Conservation (phyloP, 2,797 vertebrate species). For the Poeciliopsis turneri region DNA sequence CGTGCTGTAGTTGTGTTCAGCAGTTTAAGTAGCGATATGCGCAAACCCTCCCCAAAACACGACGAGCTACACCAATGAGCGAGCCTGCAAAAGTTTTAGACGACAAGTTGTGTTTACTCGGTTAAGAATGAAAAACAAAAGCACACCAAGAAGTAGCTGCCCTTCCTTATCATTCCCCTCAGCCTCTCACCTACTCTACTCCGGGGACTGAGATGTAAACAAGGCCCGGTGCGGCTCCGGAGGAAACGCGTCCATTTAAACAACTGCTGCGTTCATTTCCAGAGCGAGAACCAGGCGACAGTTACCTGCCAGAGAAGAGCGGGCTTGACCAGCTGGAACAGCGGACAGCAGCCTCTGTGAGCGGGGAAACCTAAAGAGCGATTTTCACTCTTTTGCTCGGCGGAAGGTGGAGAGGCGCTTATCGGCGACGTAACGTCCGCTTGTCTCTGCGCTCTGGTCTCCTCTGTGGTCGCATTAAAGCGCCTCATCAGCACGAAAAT, state of each 20-base stretch:
- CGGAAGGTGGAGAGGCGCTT: constrained; percentile 72
- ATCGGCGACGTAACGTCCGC: constrained; percentile 79
- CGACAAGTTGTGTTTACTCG: background rate
- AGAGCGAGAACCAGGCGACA: background rate
- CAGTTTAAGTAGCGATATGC: constrained; percentile 23
- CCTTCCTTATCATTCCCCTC: constrained; percentile 13
- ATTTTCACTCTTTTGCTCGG: constrained; percentile 55
- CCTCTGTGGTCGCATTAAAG: background rate
- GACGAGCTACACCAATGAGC: background rate
- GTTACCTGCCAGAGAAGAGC: constrained; percentile 70
- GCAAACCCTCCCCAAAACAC: background rate
- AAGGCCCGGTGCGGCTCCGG: constrained; percentile 76
- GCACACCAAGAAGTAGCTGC: constrained; percentile 19
- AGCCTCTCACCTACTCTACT: constrained; percentile 65
- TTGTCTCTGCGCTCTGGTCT: background rate
- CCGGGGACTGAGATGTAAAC: constrained; percentile 83
- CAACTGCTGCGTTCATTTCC: background rate
- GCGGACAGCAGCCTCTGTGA: constrained; percentile 30
- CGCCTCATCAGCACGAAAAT: background rate
- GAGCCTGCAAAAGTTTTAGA: background rate
- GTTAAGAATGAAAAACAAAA: background rate
- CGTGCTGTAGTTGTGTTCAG: constrained; percentile 28
- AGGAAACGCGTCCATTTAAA: constrained; percentile 29
- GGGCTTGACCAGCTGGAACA: constrained; percentile 22
- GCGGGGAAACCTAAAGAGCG: constrained; percentile 41